Evolutionary conservation across 2,113 vertebrate genomes (phyloP).

Genomic region (Sturnus vulgaris): DNA sequence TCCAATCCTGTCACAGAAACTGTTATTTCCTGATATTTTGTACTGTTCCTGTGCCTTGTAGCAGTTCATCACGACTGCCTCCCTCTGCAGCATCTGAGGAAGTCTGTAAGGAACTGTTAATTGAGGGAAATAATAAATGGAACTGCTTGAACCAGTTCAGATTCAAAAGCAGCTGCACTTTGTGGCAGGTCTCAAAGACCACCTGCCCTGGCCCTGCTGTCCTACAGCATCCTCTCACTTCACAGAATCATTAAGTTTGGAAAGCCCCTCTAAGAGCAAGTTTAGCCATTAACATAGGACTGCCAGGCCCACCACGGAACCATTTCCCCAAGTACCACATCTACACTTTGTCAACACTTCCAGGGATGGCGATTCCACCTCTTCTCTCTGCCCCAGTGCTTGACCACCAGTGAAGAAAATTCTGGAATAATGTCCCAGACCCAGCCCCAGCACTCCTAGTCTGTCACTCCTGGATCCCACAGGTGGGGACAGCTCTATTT

Average conservation of each 20-base stretch:
- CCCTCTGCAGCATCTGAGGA: background rate
- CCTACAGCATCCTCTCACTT: background rate
- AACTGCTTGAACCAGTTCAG: background rate
- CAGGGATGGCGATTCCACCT: background rate
- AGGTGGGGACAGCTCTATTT: too few species aligned
- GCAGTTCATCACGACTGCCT: background rate
- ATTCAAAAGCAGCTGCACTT: background rate
- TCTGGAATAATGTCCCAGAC: accelerated
- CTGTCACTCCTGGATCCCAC: too few species aligned
- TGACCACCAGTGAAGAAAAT: background rate
- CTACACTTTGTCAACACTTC: too few species aligned
- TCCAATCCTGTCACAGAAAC: background rate
- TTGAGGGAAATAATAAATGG: background rate
- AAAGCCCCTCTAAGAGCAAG: background rate
- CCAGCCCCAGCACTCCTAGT: background rate
- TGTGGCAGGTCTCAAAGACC: background rate
- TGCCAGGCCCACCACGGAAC: background rate
- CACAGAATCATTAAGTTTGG: background rate
- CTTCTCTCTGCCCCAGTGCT: background rate
- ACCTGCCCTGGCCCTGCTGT: background rate
- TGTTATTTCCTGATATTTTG: background rate
- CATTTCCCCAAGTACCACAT: background rate
- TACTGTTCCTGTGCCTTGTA: background rate
- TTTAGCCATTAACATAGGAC: background rate
- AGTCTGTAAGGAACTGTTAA: background rate